phyloP scores from a whole-genome alignment of 2,888 invertebrate species.

The Drosophila anceps region DNA sequence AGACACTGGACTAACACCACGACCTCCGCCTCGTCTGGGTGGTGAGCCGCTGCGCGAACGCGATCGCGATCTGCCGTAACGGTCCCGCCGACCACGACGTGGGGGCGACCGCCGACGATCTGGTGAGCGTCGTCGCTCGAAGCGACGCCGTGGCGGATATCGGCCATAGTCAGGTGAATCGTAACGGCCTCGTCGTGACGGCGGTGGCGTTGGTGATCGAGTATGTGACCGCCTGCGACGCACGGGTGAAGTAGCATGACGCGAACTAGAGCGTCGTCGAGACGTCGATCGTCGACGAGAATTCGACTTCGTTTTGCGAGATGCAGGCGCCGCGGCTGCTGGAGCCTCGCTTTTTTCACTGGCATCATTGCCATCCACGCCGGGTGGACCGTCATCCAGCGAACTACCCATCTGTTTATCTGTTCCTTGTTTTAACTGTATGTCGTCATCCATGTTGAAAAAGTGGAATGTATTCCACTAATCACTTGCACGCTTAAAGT shows the following conservation, averaged over 20 bases:
- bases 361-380: constrained; percentile 79
- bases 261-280: constrained; percentile 77
- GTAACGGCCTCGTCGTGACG: constrained; percentile 74
- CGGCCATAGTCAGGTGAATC: constrained; percentile 82
- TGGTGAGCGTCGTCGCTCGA: constrained; percentile 75
- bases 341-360: constrained; percentile 61
- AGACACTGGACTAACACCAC: constrained; percentile 53
- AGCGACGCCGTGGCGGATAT: constrained; percentile 73
- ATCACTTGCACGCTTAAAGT: constrained; percentile 14
- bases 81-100: constrained; percentile 68
- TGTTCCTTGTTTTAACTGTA: constrained; percentile 74
- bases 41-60: constrained; percentile 78
- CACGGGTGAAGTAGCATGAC: constrained; percentile 65
- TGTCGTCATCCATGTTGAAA: constrained; percentile 82
- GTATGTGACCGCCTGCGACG: constrained; percentile 82
- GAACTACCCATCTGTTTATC: constrained; percentile 79
- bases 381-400: constrained; percentile 83
- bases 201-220: constrained; percentile 81
- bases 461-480: constrained; percentile 40
- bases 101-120: constrained; percentile 77
- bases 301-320: constrained; percentile 59
- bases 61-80: constrained; percentile 75
- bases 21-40: constrained; percentile 70
- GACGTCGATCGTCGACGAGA: constrained; percentile 66
- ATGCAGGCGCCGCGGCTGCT: constrained; percentile 12